phyloP scores from a whole-genome alignment of 2,797 vertebrate species.

The Coluber constrictor region DNA sequence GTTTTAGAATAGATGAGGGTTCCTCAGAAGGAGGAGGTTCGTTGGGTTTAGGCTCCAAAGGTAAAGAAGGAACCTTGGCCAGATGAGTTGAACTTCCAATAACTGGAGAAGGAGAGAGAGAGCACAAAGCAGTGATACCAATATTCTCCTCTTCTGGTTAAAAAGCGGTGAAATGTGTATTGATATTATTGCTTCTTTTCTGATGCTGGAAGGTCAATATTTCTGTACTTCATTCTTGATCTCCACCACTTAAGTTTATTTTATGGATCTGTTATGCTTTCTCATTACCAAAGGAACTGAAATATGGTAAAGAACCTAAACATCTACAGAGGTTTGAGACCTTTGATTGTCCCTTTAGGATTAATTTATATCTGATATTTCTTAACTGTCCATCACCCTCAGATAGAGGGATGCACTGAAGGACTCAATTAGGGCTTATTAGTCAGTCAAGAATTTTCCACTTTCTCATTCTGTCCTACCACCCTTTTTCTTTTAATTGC shows the following conservation, averaged over 20 bases:
- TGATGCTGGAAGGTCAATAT: background rate
- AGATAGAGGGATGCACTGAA: background rate
- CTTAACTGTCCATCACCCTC: background rate
- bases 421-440: background rate
- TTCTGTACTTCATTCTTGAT: background rate
- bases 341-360: no score
- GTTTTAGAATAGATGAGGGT: constrained; percentile 24
- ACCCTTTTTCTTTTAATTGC: background rate
- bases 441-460: background rate
- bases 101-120: constrained; percentile 54
- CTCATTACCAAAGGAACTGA: background rate
- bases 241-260: background rate
- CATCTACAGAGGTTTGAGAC: background rate
- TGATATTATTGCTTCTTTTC: background rate
- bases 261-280: background rate
- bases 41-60: constrained; percentile 70
- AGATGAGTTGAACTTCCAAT: constrained; percentile 42
- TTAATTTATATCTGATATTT: background rate
- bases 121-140: background rate
- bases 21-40: constrained; percentile 47
- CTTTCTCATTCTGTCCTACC: background rate
- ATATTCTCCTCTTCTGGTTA: background rate
- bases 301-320: background rate
- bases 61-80: constrained; percentile 72
- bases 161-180: background rate